Percentiles rank a stretch among this genome's conserved stretches.
These are phyloP conservation scores for Lamellibrachia satsuma DNA, from an alignment of 2,888 invertebrate genomes.

Conservation along the genomic window DNA sequence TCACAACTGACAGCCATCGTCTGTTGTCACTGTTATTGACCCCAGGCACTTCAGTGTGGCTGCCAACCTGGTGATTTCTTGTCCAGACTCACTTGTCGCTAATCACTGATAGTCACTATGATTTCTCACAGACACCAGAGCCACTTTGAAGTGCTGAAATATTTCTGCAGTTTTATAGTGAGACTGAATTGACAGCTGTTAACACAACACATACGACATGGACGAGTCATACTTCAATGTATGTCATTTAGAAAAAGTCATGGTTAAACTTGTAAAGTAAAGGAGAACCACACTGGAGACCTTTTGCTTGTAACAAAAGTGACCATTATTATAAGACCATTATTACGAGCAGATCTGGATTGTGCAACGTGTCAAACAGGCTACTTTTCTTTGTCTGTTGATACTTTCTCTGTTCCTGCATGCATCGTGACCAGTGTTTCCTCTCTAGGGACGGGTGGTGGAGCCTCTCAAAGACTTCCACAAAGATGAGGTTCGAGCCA, in stretches of 20 bases:
- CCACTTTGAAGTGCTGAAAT: too few species aligned
- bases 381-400: neutral
- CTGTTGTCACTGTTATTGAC: neutral
- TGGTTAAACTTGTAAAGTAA: too few species aligned
- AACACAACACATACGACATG: too few species aligned
- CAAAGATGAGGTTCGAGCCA: conserved; percentile 92
- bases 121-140: too few species aligned
- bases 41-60: too few species aligned
- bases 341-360: too few species aligned
- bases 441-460: conserved; percentile 81
- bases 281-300: too few species aligned
- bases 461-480: conserved; percentile 99
- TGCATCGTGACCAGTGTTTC: neutral
- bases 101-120: too few species aligned
- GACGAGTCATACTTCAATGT: too few species aligned
- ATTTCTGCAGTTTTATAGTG: too few species aligned
- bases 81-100: neutral
- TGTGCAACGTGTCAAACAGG: neutral
- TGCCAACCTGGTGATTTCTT: neutral
- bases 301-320: neutral
- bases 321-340: neutral
- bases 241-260: too few species aligned
- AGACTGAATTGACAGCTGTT: too few species aligned
- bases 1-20: neutral
- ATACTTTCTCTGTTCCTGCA: neutral